Conservation (phyloP, 2,797 vertebrate species). For the Syngnathus rostellatus region DNA sequence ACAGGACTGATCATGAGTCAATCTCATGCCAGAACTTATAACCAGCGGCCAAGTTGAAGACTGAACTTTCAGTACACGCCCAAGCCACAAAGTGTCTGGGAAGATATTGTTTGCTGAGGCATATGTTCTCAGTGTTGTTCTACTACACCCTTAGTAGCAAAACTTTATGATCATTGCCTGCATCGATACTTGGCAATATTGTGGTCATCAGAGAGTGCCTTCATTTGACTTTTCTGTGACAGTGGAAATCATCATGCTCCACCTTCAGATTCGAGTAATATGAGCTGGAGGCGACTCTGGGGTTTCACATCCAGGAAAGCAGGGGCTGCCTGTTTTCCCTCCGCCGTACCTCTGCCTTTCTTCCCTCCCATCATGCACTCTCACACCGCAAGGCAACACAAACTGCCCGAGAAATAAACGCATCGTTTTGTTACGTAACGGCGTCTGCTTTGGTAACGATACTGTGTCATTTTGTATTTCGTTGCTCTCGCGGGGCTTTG, state of each 20-base stretch:
- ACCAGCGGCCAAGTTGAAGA: background rate
- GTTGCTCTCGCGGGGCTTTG: constrained; percentile 8
- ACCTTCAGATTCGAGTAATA: constrained; percentile 71
- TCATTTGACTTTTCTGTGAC: constrained; percentile 5
- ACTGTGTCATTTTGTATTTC: constrained; percentile 27
- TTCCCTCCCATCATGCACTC: constrained; percentile 42
- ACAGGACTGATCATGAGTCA: background rate
- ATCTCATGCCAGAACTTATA: background rate
- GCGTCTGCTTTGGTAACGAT: constrained; percentile 7
- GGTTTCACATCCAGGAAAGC: constrained; percentile 63
- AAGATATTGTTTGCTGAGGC: background rate
- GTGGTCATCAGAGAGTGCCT: constrained; percentile 8
- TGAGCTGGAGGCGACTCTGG: constrained; percentile 64
- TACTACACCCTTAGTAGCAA: background rate
- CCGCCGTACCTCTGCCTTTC: constrained; percentile 48
- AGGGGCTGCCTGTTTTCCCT: constrained; percentile 74
- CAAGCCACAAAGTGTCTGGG: constrained; percentile 13
- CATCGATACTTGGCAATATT: constrained; percentile 13
- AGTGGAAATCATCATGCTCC: constrained; percentile 52
- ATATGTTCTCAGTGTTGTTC: background rate
- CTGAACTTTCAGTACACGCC: constrained; percentile 18
- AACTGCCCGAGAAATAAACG: constrained; percentile 21
- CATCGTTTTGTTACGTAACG: constrained; percentile 7
- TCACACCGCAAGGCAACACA: constrained; percentile 30
- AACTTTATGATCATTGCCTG: background rate